Conservation (phyloP, 2,797 vertebrate species). For the Gephyroberyx darwinii region DNA sequence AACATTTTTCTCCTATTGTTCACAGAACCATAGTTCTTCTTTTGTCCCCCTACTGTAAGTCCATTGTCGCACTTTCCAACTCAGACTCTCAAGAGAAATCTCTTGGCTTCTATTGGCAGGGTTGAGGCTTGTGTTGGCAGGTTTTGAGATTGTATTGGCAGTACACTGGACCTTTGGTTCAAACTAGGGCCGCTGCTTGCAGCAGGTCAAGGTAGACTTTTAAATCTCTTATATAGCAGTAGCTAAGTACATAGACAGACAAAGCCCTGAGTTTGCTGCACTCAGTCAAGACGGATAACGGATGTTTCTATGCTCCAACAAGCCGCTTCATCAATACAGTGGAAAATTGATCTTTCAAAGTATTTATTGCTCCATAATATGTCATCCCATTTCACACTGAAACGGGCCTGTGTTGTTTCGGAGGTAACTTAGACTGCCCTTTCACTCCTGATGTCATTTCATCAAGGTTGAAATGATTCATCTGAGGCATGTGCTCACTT, state of each 20-base stretch:
- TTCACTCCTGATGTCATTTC: constrained; percentile 48
- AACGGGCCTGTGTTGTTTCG: constrained; percentile 14
- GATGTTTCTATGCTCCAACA: constrained; percentile 20
- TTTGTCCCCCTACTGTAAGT: constrained; percentile 55
- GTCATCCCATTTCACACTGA: constrained; percentile 20
- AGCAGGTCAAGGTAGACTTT: constrained; percentile 43
- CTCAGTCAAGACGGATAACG: constrained; percentile 24
- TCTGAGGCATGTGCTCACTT: constrained; percentile 19
- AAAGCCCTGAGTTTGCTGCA: not conserved
- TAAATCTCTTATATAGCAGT: constrained; percentile 37
- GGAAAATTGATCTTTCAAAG: not conserved
- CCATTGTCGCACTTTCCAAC: constrained; percentile 65
- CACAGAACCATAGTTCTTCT: constrained; percentile 51
- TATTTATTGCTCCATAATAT: constrained; percentile 19
- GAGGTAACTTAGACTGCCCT: constrained; percentile 38
- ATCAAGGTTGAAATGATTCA: constrained; percentile 31
- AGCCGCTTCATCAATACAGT: constrained; percentile 1
- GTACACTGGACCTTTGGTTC: constrained; percentile 45
- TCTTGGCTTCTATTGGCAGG: constrained; percentile 60
- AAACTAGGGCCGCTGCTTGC: constrained; percentile 43
- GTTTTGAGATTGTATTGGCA: constrained; percentile 32
- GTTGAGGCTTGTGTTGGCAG: constrained; percentile 62
- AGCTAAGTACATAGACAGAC: constrained; percentile 18
- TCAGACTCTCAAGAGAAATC: constrained; percentile 63
- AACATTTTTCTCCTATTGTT: constrained; percentile 60